Evolutionary conservation across 2,888 invertebrate species (phyloP).

Genomic region (Scrobipalpa costella): DNA sequence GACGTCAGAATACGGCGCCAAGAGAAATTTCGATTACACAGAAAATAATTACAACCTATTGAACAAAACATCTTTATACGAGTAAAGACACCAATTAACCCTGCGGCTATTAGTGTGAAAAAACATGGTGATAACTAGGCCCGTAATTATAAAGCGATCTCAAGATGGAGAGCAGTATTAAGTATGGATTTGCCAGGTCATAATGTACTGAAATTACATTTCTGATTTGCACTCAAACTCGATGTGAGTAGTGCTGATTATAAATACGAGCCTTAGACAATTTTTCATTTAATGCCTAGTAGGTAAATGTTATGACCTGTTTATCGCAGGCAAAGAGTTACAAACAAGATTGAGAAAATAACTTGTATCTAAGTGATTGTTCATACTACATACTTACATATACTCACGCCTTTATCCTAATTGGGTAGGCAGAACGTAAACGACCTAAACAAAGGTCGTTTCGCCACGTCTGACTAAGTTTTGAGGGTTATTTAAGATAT

Average conservation of each 20-base stretch:
- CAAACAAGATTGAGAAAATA: conserved; percentile 13
- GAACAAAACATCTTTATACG: background rate
- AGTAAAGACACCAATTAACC: conserved; percentile 18
- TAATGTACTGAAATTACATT: too few species aligned
- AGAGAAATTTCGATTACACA: background rate
- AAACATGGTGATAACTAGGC: conserved; percentile 18
- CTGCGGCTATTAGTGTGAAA: background rate
- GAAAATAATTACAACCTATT: background rate
- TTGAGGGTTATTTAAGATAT: too few species aligned
- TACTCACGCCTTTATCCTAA: too few species aligned
- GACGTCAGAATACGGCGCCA: background rate
- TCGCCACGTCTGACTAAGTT: too few species aligned
- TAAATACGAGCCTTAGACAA: too few species aligned
- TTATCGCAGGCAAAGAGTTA: background rate
- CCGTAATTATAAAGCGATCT: too few species aligned
- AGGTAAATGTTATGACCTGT: background rate
- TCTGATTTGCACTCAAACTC: too few species aligned
- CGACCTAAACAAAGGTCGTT: too few species aligned
- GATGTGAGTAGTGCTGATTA: too few species aligned
- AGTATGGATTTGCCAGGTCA: too few species aligned
- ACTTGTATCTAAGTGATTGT: background rate
- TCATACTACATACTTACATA: background rate
- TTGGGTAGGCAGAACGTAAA: too few species aligned
- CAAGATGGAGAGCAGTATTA: too few species aligned
- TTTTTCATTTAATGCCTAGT: conserved; percentile 22